Conservation (phyloP, 2,113 vertebrate species). For the Verasper variegatus region DNA sequence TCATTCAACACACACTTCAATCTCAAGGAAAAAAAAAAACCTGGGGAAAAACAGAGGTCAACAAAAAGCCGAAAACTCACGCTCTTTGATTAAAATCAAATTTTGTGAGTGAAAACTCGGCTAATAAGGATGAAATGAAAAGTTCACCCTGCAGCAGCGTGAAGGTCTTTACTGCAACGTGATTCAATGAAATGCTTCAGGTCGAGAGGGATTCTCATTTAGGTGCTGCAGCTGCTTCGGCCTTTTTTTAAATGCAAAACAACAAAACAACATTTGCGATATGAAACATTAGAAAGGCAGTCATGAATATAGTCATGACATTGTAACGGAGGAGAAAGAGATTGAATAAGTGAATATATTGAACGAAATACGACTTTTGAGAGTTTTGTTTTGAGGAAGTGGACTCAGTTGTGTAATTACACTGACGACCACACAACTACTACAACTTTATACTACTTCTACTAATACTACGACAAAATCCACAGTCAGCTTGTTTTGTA, state of each 20-base stretch:
- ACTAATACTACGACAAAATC: not conserved
- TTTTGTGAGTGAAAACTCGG: constrained; percentile 21
- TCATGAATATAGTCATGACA: too few species aligned
- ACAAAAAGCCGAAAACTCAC: not conserved
- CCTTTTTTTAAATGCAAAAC: not conserved
- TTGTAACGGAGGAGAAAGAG: too few species aligned
- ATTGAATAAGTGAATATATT: too few species aligned
- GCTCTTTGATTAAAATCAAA: constrained; percentile 4
- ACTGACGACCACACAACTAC: too few species aligned
- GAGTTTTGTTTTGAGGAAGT: too few species aligned
- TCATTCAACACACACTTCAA: not conserved
- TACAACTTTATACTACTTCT: too few species aligned
- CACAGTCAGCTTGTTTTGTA: not conserved
- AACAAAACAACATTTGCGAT: not conserved
- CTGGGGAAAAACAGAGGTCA: constrained; percentile 15
- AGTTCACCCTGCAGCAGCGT: constrained; percentile 18
- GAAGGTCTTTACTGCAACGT: not conserved
- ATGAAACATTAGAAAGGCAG: too few species aligned
- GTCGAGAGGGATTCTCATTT: not conserved
- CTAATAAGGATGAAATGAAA: constrained; percentile 38
- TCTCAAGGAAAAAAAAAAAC: not conserved
- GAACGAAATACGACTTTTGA: too few species aligned
- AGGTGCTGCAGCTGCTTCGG: not conserved
- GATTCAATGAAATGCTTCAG: not conserved
- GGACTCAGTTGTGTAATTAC: too few species aligned